Conservation (phyloP, 1,140 invertebrate genomes). For the Bombus cullumanus region DNA sequence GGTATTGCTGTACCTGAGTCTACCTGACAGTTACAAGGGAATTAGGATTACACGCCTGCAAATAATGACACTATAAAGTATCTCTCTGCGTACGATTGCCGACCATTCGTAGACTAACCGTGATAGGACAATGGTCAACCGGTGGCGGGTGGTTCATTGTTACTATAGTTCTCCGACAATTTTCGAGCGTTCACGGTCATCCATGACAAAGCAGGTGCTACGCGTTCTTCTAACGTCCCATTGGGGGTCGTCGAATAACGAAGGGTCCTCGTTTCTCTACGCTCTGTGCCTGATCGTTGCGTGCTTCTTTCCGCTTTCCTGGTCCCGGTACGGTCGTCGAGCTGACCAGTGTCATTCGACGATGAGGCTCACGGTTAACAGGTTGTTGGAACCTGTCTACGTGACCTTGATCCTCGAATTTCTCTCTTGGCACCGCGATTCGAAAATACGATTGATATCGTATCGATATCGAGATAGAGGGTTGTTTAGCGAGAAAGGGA, state of each 20-base stretch:
- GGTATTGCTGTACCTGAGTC: not conserved
- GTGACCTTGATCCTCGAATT: conserved; percentile 10
- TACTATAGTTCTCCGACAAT: conserved; percentile 57
- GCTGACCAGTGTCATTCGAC: conserved; percentile 24
- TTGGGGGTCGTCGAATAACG: conserved; percentile 36
- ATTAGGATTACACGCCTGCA: conserved; percentile 70
- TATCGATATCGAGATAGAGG: not conserved
- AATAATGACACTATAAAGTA: conserved; percentile 66
- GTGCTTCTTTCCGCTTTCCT: conserved; percentile 28
- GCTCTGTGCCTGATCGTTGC: not conserved
- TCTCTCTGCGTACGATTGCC: conserved; percentile 45
- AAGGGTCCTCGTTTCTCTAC: not conserved
- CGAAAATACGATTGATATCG: not conserved
- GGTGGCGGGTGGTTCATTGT: conserved; percentile 74
- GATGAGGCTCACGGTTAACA: conserved; percentile 32
- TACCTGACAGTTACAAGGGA: conserved; percentile 24
- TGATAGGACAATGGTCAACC: conserved; percentile 71
- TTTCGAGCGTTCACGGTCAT: conserved; percentile 33
- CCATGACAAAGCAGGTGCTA: conserved; percentile 48
- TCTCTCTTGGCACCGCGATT: not conserved
- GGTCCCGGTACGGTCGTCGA: not conserved
- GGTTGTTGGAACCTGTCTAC: conserved; percentile 45
- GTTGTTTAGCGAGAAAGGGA: not conserved
- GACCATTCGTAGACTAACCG: conserved; percentile 23
- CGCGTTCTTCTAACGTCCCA: conserved; percentile 13